Conservation (phyloP, 1,140 invertebrate species). For the Centruroides sculpturatus region DNA sequence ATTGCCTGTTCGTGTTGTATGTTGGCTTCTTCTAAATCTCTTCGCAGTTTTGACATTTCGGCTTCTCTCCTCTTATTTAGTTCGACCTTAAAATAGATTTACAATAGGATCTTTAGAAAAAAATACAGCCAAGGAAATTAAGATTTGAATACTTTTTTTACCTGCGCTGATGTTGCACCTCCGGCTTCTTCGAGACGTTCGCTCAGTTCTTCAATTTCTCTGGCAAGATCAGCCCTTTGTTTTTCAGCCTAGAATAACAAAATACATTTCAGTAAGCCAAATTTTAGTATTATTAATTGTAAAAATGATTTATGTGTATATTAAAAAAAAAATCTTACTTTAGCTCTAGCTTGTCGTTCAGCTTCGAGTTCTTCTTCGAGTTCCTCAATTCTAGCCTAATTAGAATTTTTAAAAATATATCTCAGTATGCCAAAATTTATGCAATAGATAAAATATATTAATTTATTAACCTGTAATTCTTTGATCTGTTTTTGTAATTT, state of each 20-base stretch:
- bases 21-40: slow-evolving; percentile 95
- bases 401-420: too few relatives aligned
- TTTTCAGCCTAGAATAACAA: slow-evolving; percentile 56
- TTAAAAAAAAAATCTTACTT: slow-evolving; percentile 28
- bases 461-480: slow-evolving; percentile 60
- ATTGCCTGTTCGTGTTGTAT: slow-evolving; percentile 94
- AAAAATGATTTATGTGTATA: too few relatives aligned
- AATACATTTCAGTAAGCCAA: too few relatives aligned
- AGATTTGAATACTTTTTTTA: background rate
- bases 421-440: too few relatives aligned
- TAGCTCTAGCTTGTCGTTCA: slow-evolving; percentile 88
- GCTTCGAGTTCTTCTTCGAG: slow-evolving; percentile 96
- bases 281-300: too few relatives aligned
- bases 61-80: slow-evolving; percentile 99
- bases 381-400: slow-evolving; percentile 74
- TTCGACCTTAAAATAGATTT: slow-evolving; percentile 49
- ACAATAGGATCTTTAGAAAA: background rate
- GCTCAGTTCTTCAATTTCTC: slow-evolving; percentile 91
- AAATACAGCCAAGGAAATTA: background rate
- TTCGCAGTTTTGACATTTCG: slow-evolving; percentile 91
- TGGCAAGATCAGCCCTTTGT: slow-evolving; percentile 85
- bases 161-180: slow-evolving; percentile 81
- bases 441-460: too few relatives aligned
- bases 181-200: slow-evolving; percentile 96
- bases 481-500: slow-evolving; percentile 97